Percentiles rank a stretch among this genome's conserved stretches.
Evolutionary conservation across 2,113 vertebrate genomes (phyloP).

Genomic region (Aphyosemion australe): DNA sequence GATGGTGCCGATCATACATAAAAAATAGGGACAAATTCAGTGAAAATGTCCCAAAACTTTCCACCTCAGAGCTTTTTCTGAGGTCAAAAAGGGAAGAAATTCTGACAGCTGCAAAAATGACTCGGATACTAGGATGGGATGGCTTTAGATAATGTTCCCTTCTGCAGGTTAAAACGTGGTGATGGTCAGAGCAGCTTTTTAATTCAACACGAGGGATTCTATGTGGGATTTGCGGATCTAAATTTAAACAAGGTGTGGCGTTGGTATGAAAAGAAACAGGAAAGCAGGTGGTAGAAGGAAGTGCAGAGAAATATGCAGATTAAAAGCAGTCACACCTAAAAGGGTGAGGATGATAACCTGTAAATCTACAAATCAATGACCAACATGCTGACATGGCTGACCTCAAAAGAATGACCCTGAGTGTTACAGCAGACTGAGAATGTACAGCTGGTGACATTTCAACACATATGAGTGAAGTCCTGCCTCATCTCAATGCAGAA

Average conservation of each 20-base stretch:
- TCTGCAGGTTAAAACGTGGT: constrained; percentile 21
- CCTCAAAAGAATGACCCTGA: constrained; percentile 24
- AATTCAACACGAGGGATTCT: constrained; percentile 43
- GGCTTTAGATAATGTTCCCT: constrained; percentile 36
- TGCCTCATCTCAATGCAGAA: not conserved
- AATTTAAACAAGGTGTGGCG: constrained; percentile 32
- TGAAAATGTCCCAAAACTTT: constrained; percentile 11
- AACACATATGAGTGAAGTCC: not conserved
- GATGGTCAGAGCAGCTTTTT: constrained; percentile 49
- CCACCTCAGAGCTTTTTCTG: constrained; percentile 25
- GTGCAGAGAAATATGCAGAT: not conserved
- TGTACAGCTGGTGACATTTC: not conserved
- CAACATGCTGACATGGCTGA: too few relatives aligned
- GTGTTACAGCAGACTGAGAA: constrained; percentile 9
- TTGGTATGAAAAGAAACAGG: not conserved
- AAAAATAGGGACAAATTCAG: constrained; percentile 3
- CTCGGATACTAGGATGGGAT: constrained; percentile 9
- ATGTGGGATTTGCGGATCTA: constrained; percentile 44
- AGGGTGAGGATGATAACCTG: constrained; percentile 31
- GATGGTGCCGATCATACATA: constrained; percentile 14
- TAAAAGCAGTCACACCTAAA: constrained; percentile 27
- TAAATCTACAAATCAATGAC: constrained; percentile 39
- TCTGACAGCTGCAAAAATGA: constrained; percentile 25
- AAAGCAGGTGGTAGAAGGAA: not conserved
- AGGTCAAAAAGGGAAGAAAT: constrained; percentile 31